Conservation (phyloP, 2,797 vertebrate genomes). For the Neomorphus geoffroyi region DNA sequence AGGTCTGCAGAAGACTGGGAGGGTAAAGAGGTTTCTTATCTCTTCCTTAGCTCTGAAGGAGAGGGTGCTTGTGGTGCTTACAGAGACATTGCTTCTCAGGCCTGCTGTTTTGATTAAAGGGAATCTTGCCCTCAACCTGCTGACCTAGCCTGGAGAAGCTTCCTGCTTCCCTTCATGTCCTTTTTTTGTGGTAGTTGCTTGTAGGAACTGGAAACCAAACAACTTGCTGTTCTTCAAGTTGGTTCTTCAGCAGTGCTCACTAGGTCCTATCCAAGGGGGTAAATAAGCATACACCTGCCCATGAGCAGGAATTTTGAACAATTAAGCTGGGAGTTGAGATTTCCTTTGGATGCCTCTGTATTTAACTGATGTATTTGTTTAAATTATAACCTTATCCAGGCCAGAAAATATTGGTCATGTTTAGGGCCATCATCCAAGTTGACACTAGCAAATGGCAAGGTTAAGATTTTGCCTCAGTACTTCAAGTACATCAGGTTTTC, state of each 20-base stretch:
- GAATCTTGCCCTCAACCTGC: background rate
- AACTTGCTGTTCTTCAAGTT: background rate
- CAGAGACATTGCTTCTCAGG: background rate
- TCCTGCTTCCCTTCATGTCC: background rate
- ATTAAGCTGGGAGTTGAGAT: background rate
- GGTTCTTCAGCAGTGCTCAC: background rate
- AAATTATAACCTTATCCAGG: background rate
- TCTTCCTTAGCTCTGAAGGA: background rate
- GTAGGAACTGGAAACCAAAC: background rate
- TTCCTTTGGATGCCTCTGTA: background rate
- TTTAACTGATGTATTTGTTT: background rate
- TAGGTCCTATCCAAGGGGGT: background rate
- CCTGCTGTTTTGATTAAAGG: background rate
- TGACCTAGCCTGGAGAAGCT: background rate
- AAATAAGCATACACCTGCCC: background rate
- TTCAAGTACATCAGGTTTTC: background rate
- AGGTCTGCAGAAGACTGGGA: background rate
- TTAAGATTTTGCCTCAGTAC: background rate
- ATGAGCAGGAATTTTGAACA: background rate
- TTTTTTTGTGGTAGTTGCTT: background rate
- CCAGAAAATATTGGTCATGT: background rate
- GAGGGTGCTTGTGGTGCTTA: background rate
- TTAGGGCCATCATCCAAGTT: background rate
- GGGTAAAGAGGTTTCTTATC: background rate
- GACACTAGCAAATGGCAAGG: background rate